Conservation (phyloP, 2,113 vertebrate genomes). For the Perca fluviatilis region DNA sequence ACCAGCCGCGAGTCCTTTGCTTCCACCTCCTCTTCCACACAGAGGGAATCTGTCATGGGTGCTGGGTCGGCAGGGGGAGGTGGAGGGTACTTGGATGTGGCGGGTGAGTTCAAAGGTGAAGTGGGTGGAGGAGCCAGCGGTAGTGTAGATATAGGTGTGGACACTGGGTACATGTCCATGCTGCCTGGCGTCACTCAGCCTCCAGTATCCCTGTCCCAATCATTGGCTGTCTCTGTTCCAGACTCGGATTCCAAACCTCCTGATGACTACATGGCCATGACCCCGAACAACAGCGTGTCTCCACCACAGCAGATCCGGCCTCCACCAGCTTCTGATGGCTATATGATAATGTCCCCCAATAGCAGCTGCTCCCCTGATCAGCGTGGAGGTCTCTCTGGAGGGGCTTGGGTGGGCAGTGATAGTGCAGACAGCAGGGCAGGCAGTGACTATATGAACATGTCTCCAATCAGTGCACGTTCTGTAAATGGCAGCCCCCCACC, state of each 20-base stretch:
- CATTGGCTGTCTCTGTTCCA: constrained; percentile 74
- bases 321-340: constrained; percentile 81
- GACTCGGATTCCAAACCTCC: constrained; percentile 77
- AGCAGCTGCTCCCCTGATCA: constrained; percentile 87
- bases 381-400: constrained; percentile 70
- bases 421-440: constrained; percentile 79
- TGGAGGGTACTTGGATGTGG: constrained; percentile 80
- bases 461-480: constrained; percentile 82
- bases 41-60: constrained; percentile 58
- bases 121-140: constrained; percentile 44
- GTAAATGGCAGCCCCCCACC: constrained; percentile 81
- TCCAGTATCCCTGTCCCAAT: constrained; percentile 74
- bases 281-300: constrained; percentile 84
- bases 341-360: constrained; percentile 88
- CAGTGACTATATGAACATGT: constrained; percentile 90
- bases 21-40: constrained; percentile 63
- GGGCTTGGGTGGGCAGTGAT: constrained; percentile 77
- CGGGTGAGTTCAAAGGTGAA: constrained; percentile 76
- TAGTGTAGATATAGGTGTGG: constrained; percentile 64
- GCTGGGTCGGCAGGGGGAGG: constrained; percentile 55
- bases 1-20: constrained; percentile 81
- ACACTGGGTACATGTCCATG: constrained; percentile 87
- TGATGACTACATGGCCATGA: constrained; percentile 88
- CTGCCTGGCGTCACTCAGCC: constrained; percentile 82
- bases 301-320: constrained; percentile 83